A percentile compares a stretch with the other conserved stretches of the same genome.
Evolutionary conservation across 2,888 invertebrate genomes (phyloP).

Genomic region (Rhorus exstirpatorius): DNA sequence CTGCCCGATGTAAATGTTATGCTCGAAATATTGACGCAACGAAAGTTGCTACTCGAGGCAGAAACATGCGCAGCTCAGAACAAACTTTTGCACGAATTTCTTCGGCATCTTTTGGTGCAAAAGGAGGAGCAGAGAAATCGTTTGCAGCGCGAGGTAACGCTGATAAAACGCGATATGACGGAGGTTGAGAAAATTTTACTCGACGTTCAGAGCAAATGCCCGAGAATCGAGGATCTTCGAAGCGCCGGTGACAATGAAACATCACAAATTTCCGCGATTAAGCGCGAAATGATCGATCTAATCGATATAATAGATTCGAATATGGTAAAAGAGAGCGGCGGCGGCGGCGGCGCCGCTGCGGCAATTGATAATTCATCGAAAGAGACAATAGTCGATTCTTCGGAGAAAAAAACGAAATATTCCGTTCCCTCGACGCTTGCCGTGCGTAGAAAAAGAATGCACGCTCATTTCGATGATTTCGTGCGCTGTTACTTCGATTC

Average conservation of each 20-base stretch:
- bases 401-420: constrained; percentile 76
- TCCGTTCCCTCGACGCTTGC: constrained; percentile 87
- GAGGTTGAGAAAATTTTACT: constrained; percentile 90
- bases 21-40: constrained; percentile 92
- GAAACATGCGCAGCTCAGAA: constrained; percentile 94
- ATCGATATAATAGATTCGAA: constrained; percentile 88
- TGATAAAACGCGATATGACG: constrained; percentile 91
- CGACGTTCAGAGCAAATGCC: constrained; percentile 88
- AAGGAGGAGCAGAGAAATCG: constrained; percentile 90
- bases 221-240: constrained; percentile 87
- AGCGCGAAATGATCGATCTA: constrained; percentile 88
- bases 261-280: constrained; percentile 87
- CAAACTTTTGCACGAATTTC: constrained; percentile 93
- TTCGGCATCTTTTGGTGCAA: constrained; percentile 91
- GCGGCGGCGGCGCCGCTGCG: neutral
- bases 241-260: constrained; percentile 86
- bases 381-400: constrained; percentile 52
- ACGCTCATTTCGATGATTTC: constrained; percentile 95
- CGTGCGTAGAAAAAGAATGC: constrained; percentile 91
- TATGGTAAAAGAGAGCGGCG: constrained; percentile 79
- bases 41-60: constrained; percentile 93
- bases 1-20: constrained; percentile 94
- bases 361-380: constrained; percentile 36
- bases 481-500: constrained; percentile 94
- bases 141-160: constrained; percentile 90